Evolutionary conservation across 1,140 invertebrate genomes (phyloP).

Genomic region (Hydropsyche tenuis): DNA sequence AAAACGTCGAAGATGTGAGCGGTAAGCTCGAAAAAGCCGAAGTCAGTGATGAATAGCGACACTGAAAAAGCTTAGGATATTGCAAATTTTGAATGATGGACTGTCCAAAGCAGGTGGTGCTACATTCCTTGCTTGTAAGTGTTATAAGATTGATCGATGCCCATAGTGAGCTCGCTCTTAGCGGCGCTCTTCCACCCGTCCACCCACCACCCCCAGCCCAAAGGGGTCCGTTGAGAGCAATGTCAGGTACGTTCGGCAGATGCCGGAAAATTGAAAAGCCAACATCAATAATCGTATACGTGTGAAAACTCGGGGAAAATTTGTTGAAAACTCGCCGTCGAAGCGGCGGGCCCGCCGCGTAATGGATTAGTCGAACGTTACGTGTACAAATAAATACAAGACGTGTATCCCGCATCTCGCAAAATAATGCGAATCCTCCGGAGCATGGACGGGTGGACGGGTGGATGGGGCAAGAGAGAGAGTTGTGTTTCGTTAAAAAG

Average conservation of each 20-base stretch:
- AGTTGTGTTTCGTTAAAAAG: conserved; percentile 24
- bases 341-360: neutral
- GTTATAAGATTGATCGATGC: conserved; percentile 47
- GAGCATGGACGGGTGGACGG: no score
- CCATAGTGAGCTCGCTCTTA: conserved; percentile 24
- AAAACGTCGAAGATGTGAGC: conserved; percentile 1
- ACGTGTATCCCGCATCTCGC: no score
- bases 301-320: conserved; percentile 36
- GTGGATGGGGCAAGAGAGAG: no score
- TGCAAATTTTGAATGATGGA: conserved; percentile 49
- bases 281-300: conserved; percentile 43
- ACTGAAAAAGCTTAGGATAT: conserved; percentile 37
- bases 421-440: no score
- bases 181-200: neutral
- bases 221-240: conserved; percentile 36
- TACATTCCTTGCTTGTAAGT: conserved; percentile 33
- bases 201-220: no score
- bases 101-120: conserved; percentile 48
- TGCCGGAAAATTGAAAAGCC: conserved; percentile 40
- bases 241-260: conserved; percentile 39
- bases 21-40: neutral
- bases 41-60: conserved; percentile 35
- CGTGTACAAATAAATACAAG: no score
- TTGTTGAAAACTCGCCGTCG: conserved; percentile 9
- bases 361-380: conserved; percentile 22